A percentile compares a stretch with the other conserved stretches of the same genome.
These are phyloP conservation scores for Agelastica alni DNA, from an alignment of 2,888 invertebrate genomes.

Conservation along the genomic window DNA sequence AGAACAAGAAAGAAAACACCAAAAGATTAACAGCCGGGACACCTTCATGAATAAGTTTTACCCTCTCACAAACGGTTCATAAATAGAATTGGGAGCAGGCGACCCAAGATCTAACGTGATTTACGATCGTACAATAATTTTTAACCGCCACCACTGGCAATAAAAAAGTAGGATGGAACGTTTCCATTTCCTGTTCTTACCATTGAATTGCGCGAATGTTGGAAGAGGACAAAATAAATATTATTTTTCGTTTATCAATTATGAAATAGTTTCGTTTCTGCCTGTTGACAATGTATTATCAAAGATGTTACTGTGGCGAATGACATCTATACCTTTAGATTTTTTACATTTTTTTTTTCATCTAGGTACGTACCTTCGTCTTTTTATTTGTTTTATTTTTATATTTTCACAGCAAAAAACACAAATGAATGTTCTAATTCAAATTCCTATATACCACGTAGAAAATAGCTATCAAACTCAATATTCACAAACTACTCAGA, in stretches of 20 bases:
- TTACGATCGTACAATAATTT: conserved; percentile 18
- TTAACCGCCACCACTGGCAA: conserved; percentile 16
- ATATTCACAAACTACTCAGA: too few species aligned
- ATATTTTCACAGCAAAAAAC: too few species aligned
- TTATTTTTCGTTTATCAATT: neutral
- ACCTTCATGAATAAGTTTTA: conserved; percentile 21
- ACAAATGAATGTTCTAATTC: too few species aligned
- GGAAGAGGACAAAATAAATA: neutral
- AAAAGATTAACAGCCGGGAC: conserved; percentile 19
- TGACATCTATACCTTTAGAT: too few species aligned
- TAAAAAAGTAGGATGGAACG: conserved; percentile 7
- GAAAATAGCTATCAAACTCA: too few species aligned
- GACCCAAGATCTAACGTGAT: conserved; percentile 22
- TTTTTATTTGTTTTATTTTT: too few species aligned
- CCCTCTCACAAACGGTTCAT: conserved; percentile 21
- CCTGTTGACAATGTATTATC: neutral
- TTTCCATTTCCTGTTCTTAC: neutral
- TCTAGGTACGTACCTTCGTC: too few species aligned
- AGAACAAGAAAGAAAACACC: conserved; percentile 3
- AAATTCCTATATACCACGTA: too few species aligned
- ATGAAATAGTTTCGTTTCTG: neutral
- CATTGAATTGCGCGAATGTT: neutral
- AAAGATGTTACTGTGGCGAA: neutral
- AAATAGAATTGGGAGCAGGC: conserved; percentile 23
- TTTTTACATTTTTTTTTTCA: too few species aligned